Evolutionary conservation across 1,140 invertebrate species (phyloP), one percentile per base, ranked within the genome.

Genomic region (Heliconius hermathena): DNA sequence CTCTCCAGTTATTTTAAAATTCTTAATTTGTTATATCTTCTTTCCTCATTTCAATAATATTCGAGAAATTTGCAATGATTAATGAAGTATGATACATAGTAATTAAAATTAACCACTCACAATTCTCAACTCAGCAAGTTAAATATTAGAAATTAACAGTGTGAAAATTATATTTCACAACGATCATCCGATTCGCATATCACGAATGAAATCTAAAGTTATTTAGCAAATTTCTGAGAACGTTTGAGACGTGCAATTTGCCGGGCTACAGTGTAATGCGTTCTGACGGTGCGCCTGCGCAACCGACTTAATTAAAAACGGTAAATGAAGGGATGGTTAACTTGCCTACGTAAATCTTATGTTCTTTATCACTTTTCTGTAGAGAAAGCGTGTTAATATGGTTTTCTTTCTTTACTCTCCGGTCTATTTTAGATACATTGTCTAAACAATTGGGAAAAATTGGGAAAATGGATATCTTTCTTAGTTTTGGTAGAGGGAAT

Each of bases 281-380:
- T 85, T 80, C 73, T 81, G 84, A 85, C 84, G 76, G 60, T 75
- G 79, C 73, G 66, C 80, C 57, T 33, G 80, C 78, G 80, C 80
- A 80, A 71, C 78, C 77, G 71, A 81, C 74, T 86, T 86, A 86
- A 86, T 86, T 86, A 86, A 86, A 86, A 86, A 86, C 85, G 85
- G 85, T 86, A 86, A 81, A 71, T 81, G 73, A 81, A 80, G 77
- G 70, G 82, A 82, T 82, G 79, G 71, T 81, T 77, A 71, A 38
- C 74, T 71, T 73, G 36, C n/a, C 73, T 66, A 73, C 74, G 74
- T 79, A 82, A 81, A 81, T 81, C 77, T 75, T 79, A 79, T 82
- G 75, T 79, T 76, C 54, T 60, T 60, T 60, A 60, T 60, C 8
- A 54, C 52, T 54, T n/a, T 20, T 54, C 52, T 54, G 18, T 9